Conservation (phyloP, 2,797 vertebrate genomes). For the Tokudaia muenninki region DNA sequence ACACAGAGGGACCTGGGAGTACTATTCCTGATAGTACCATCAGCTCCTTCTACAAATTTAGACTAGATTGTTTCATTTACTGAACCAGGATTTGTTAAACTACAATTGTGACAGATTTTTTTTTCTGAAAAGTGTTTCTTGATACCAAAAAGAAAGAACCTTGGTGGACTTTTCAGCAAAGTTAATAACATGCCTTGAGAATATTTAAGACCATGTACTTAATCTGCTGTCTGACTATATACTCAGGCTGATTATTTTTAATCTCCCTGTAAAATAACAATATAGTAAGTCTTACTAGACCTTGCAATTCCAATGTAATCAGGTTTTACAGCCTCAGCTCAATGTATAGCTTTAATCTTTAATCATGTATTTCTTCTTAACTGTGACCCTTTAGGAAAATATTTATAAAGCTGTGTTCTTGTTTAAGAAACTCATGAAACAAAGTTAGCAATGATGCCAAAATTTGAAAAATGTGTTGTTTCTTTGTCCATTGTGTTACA, state of each 20-base stretch:
- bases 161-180: background rate
- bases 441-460: background rate
- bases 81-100: background rate
- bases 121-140: background rate
- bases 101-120: background rate
- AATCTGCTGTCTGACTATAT: background rate
- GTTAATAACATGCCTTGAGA: background rate
- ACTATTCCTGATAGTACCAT: background rate
- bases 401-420: background rate
- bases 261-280: background rate
- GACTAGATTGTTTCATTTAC: background rate
- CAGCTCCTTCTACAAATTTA: background rate
- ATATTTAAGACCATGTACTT: background rate
- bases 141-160: background rate
- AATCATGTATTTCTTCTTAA: background rate
- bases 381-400: background rate
- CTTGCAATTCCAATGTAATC: background rate
- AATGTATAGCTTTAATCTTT: background rate
- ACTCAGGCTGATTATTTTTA: background rate
- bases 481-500: background rate
- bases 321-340: background rate
- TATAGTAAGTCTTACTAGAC: background rate
- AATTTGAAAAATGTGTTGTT: background rate
- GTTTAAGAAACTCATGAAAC: background rate
- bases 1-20: fast-evolving